Conservation (phyloP, 1,140 invertebrate genomes). For the Chironomus striatipennis region DNA sequence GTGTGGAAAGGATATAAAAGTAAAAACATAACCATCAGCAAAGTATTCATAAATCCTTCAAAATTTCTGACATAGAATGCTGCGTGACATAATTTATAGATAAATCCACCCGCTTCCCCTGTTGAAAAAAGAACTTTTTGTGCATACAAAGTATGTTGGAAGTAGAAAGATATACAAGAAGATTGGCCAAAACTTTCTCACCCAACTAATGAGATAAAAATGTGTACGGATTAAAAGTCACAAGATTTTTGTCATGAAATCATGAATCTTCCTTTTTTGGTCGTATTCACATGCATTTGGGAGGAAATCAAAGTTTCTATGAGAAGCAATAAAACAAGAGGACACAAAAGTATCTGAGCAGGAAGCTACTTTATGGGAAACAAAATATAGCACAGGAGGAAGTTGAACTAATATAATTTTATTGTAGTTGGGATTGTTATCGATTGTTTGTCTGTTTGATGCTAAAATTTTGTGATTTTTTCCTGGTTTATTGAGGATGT, state of each 20-base stretch:
- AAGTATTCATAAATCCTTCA: neutral
- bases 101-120: neutral
- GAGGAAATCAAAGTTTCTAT: too few relatives aligned
- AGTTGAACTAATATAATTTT: too few relatives aligned
- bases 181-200: neutral
- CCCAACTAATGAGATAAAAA: slow-evolving; percentile 7
- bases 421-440: too few relatives aligned
- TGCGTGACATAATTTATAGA: slow-evolving; percentile 13
- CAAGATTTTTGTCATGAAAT: neutral
- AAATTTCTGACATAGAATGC: neutral
- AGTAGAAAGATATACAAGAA: neutral
- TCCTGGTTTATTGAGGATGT: too few relatives aligned
- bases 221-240: neutral
- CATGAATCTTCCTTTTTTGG: too few relatives aligned
- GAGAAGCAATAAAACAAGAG: too few relatives aligned
- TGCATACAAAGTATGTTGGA: neutral
- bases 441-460: too few relatives aligned
- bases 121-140: neutral
- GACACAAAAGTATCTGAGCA: too few relatives aligned
- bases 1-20: neutral
- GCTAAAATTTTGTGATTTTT: too few relatives aligned
- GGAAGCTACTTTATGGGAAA: too few relatives aligned
- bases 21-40: neutral
- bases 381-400: too few relatives aligned
- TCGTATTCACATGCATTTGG: too few relatives aligned